phyloP scores from a whole-genome alignment of 2,888 invertebrate species.

The Unio pictorum region DNA sequence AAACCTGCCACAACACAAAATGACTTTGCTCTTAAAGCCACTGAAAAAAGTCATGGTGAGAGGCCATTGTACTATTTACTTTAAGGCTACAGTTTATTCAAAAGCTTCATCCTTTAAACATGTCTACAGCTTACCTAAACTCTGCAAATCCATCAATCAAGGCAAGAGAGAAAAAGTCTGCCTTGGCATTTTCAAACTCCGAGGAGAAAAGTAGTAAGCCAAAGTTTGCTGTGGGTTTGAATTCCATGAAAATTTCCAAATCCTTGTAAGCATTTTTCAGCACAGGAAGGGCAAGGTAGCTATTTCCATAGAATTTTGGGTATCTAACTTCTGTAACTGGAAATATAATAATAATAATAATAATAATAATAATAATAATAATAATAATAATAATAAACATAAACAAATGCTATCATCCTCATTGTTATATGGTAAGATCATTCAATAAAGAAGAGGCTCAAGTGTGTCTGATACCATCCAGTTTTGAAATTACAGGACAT shows the following conservation, averaged over 20 bases:
- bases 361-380: too few species aligned
- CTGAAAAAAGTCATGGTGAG: too few species aligned
- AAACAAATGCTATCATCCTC: too few species aligned
- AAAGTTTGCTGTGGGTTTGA: constrained; percentile 82
- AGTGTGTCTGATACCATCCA: too few species aligned
- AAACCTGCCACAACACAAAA: too few species aligned
- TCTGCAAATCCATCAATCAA: constrained; percentile 86
- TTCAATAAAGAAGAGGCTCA: too few species aligned
- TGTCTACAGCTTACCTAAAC: constrained; percentile 78
- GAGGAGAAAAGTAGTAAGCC: constrained; percentile 92
- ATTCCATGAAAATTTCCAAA: constrained; percentile 87
- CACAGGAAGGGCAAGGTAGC: constrained; percentile 90
- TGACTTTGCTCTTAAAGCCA: too few species aligned
- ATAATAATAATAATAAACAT: too few species aligned
- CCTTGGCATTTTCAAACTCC: constrained; percentile 86
- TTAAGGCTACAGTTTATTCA: neutral
- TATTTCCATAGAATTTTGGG: constrained; percentile 87
- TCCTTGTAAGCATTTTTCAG: constrained; percentile 87
- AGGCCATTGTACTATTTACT: neutral
- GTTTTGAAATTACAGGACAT: too few species aligned
- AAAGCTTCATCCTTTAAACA: neutral
- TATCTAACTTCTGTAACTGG: constrained; percentile 62
- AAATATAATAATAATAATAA: neutral
- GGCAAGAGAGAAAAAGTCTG: constrained; percentile 90
- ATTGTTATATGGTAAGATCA: too few species aligned